Conservation (phyloP, 2,113 vertebrate species). For the Clarias magur region DNA sequence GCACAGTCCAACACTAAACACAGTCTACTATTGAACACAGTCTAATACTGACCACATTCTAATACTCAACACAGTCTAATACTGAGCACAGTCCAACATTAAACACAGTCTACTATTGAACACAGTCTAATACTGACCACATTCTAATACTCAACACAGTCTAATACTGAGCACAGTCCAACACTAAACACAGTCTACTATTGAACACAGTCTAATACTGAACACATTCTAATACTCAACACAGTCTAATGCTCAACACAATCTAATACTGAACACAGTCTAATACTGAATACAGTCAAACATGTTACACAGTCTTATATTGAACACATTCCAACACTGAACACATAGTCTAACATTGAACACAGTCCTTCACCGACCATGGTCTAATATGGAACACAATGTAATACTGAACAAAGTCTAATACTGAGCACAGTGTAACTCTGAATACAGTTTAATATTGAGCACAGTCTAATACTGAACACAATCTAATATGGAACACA, state of each 20-base stretch:
- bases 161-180: no score
- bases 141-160: no score
- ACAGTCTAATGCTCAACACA: not conserved
- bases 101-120: not conserved
- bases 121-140: not conserved
- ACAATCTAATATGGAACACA: not conserved
- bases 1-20: not conserved
- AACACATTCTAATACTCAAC: not conserved
- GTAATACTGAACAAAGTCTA: not conserved
- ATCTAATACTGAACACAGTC: not conserved
- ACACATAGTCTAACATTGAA: not conserved
- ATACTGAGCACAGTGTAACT: not conserved
- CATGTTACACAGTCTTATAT: no score
- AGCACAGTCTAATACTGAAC: not conserved
- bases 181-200: not conserved
- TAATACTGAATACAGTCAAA: no score
- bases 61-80: not conserved
- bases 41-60: not conserved
- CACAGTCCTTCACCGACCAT: not conserved
- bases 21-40: not conserved
- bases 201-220: not conserved
- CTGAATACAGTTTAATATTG: not conserved
- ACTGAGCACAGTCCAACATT: not conserved
- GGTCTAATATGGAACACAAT: not conserved
- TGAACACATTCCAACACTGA: not conserved